phyloP scores from a whole-genome alignment of 2,888 invertebrate genomes.

The Hirtodrosophila cameraria region DNA sequence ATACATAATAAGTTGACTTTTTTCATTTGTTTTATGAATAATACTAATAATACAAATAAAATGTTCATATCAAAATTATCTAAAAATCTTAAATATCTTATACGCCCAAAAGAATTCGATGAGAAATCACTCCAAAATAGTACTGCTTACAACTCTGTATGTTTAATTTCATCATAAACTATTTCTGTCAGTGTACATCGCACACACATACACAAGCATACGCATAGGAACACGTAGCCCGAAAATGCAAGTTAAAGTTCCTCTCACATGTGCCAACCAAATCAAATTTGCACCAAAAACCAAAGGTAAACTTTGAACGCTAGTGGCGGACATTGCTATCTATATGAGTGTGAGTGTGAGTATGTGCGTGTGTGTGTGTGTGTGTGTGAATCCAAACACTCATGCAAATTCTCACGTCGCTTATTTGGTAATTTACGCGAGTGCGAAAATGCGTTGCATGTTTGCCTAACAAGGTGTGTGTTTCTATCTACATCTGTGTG shows the following conservation, averaged over 20 bases:
- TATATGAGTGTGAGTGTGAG: not conserved
- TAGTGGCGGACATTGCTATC: conserved; percentile 46
- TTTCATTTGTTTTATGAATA: too few relatives aligned
- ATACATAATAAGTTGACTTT: too few relatives aligned
- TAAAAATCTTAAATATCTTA: too few relatives aligned
- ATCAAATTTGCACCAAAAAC: conserved; percentile 77
- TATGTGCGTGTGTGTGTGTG: not conserved
- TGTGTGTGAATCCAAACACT: conserved; percentile 26
- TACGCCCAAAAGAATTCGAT: too few relatives aligned
- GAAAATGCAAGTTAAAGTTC: conserved; percentile 63
- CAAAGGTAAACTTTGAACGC: conserved; percentile 75
- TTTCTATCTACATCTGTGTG: not conserved
- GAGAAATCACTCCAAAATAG: too few relatives aligned
- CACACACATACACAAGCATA: conserved; percentile 34
- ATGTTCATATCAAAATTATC: too few relatives aligned
- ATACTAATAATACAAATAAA: too few relatives aligned
- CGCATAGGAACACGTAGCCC: conserved; percentile 37
- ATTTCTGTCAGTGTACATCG: too few relatives aligned
- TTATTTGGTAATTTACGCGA: conserved; percentile 78
- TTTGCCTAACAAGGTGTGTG: conserved; percentile 39
- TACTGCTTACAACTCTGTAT: too few relatives aligned
- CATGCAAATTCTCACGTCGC: conserved; percentile 71
- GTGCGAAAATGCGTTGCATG: conserved; percentile 72
- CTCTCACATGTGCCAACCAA: conserved; percentile 54
- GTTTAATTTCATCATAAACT: too few relatives aligned